Evolutionary conservation across 2,888 invertebrate species (phyloP).

Genomic region (Dasysyrphus tricinctus): DNA sequence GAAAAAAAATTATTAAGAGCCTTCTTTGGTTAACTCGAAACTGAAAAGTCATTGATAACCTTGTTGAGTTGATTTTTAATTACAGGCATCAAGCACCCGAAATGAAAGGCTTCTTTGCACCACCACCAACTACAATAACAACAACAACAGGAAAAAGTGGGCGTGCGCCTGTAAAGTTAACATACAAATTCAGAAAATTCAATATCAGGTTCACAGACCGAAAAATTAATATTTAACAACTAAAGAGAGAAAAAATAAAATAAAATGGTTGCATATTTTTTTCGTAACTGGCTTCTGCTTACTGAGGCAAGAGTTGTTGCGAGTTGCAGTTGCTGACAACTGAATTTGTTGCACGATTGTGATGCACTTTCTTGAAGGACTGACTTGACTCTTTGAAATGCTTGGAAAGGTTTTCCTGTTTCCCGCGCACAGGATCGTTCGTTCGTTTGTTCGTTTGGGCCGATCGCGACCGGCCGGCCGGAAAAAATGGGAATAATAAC

Average conservation of each 20-base stretch:
- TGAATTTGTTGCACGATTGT: slow-evolving; percentile 66
- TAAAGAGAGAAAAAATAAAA: neutral
- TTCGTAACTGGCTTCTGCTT: neutral
- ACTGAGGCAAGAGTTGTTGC: neutral
- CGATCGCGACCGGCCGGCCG: slow-evolving; percentile 16
- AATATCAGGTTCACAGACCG: slow-evolving; percentile 59
- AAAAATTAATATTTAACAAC: slow-evolving; percentile 31
- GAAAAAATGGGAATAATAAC: slow-evolving; percentile 69
- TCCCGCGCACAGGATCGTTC: slow-evolving; percentile 49
- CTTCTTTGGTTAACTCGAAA: slow-evolving; percentile 28
- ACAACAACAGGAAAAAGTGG: slow-evolving; percentile 52
- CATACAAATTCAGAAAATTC: slow-evolving; percentile 70
- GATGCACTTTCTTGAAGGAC: slow-evolving; percentile 48
- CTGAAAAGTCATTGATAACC: slow-evolving; percentile 63
- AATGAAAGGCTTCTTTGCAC: slow-evolving; percentile 30
- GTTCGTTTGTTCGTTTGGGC: neutral
- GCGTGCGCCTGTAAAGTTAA: slow-evolving; percentile 66
- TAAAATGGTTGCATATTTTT: slow-evolving; percentile 7
- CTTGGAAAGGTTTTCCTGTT: slow-evolving; percentile 67
- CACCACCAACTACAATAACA: neutral
- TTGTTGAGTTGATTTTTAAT: slow-evolving; percentile 74
- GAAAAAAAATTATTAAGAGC: neutral
- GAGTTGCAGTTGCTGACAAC: slow-evolving; percentile 58
- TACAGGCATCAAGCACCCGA: slow-evolving; percentile 67
- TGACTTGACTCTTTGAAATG: slow-evolving; percentile 17